Percentiles rank a stretch among this genome's conserved stretches.
Conservation (phyloP, 2,113 vertebrate genomes). For the Hydrolagus affinis region DNA sequence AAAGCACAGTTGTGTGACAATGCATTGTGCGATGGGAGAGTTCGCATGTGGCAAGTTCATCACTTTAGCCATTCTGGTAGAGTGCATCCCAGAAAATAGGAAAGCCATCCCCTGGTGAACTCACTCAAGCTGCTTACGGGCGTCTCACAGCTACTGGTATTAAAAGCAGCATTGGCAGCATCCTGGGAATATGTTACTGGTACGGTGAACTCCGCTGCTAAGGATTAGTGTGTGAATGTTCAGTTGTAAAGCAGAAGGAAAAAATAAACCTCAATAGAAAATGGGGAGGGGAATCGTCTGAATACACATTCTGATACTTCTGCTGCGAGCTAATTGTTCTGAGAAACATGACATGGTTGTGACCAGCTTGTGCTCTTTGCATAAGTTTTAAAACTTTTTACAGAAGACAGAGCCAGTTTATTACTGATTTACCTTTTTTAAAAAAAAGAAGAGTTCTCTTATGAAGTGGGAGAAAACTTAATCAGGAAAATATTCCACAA, state of each 20-base stretch:
- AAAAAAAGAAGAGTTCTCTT: constrained; percentile 22
- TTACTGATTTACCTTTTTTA: not conserved
- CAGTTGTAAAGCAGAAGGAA: no score
- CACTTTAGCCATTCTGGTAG: not conserved
- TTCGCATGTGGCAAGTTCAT: not conserved
- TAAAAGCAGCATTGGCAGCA: not conserved
- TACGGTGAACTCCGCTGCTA: not conserved
- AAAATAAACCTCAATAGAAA: not conserved
- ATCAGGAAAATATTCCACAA: constrained; percentile 21
- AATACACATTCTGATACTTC: not conserved
- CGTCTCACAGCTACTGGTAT: no score
- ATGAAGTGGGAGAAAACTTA: not conserved
- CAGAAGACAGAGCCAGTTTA: not conserved
- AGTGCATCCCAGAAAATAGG: not conserved
- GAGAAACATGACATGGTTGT: not conserved
- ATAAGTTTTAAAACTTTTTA: not conserved
- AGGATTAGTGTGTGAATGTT: not conserved
- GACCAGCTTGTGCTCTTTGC: not conserved
- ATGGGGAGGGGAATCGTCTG: not conserved
- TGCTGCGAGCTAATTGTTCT: not conserved
- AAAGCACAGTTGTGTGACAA: not conserved
- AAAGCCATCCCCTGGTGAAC: not conserved
- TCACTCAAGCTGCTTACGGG: not conserved
- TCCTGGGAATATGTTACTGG: not conserved
- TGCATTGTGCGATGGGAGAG: not conserved